These are phyloP conservation scores for Merluccius polli DNA, from an alignment of 2,797 vertebrate genomes.

Conservation along the genomic window DNA sequence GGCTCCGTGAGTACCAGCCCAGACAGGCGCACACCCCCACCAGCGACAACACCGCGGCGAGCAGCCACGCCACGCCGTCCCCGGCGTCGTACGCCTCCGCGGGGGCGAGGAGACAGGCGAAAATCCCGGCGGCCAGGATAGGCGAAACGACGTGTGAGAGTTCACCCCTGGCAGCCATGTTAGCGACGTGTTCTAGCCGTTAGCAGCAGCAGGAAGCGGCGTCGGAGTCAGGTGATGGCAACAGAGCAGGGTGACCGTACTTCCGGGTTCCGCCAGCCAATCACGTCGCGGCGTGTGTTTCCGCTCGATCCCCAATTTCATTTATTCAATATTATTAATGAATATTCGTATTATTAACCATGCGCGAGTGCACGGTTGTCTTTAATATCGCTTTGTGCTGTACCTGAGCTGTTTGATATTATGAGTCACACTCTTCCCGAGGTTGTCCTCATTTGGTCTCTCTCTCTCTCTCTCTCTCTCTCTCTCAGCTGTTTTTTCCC, in stretches of 20 bases:
- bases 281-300: slow-evolving; percentile 30
- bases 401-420: too few species aligned
- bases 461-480: too few species aligned
- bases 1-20: slow-evolving; percentile 86
- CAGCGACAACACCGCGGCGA: slow-evolving; percentile 75
- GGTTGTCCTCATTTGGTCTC: too few species aligned
- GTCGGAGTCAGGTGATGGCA: slow-evolving; percentile 60
- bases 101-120: slow-evolving; percentile 68
- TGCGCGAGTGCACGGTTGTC: not conserved
- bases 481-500: too few species aligned
- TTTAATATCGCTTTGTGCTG: not conserved
- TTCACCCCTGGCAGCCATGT: slow-evolving; percentile 71
- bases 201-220: slow-evolving; percentile 33
- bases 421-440: too few species aligned
- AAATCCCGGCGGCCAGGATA: slow-evolving; percentile 42
- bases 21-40: slow-evolving; percentile 86
- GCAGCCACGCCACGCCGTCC: slow-evolving; percentile 81
- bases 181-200: slow-evolving; percentile 35
- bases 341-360: not conserved
- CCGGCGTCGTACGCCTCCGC: slow-evolving; percentile 85
- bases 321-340: not conserved
- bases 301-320: not conserved
- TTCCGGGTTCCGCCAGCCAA: slow-evolving; percentile 68
- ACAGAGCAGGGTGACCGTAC: slow-evolving; percentile 10
- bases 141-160: slow-evolving; percentile 34